A percentile compares a stretch with the other conserved stretches of the same genome.
Evolutionary conservation across 2,797 vertebrate genomes (phyloP).

Genomic region (Hemibagrus guttatus): DNA sequence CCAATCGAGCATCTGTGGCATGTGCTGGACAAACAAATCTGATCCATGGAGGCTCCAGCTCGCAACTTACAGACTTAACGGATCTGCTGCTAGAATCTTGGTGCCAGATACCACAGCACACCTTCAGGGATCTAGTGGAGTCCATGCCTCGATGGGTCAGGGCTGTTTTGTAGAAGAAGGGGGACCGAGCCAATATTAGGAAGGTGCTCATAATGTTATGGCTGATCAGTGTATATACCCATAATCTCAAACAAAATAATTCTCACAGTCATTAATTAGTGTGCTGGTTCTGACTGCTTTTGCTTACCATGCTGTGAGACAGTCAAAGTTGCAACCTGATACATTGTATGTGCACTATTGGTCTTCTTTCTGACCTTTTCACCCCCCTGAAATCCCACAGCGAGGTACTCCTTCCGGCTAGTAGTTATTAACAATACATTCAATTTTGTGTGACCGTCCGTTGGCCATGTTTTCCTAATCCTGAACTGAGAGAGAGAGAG

Average conservation of each 20-base stretch:
- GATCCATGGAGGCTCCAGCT: too few relatives aligned
- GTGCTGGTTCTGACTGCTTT: background rate
- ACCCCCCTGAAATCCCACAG: slow-evolving; percentile 33
- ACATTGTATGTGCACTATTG: slow-evolving; percentile 25
- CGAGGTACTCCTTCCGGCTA: slow-evolving; percentile 13
- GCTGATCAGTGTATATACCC: too few relatives aligned
- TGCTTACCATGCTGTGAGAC: background rate
- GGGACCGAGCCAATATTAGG: too few relatives aligned
- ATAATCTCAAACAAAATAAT: background rate
- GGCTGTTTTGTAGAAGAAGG: too few relatives aligned
- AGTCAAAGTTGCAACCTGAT: background rate
- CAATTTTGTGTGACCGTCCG: slow-evolving; percentile 34
- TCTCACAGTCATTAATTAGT: background rate
- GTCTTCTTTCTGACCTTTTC: slow-evolving; percentile 24
- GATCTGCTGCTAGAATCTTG: too few relatives aligned
- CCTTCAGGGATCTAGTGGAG: background rate
- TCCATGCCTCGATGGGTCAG: too few relatives aligned
- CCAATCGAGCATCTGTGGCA: too few relatives aligned
- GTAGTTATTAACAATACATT: slow-evolving; percentile 45
- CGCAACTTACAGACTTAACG: too few relatives aligned
- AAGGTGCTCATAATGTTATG: too few relatives aligned
- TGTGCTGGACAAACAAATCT: too few relatives aligned
- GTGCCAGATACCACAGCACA: background rate
- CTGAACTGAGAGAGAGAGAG: background rate
- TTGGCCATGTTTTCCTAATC: slow-evolving; percentile 17